Conservation (phyloP, 2,113 vertebrate genomes). For the Acrocephalus kingi region DNA sequence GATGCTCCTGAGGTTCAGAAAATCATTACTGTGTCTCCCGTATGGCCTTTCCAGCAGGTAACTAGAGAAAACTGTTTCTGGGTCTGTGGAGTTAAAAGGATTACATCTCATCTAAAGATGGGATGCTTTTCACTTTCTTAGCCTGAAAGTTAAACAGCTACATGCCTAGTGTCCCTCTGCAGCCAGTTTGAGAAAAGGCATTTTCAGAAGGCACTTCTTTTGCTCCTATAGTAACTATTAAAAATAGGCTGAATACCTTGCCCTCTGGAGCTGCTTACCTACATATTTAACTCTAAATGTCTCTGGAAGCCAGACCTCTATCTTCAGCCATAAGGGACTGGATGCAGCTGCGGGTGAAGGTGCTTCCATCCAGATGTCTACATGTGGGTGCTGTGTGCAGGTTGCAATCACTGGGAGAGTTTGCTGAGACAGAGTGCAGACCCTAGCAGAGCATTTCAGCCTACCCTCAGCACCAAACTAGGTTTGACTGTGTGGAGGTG, state of each 20-base stretch:
- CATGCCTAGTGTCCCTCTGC: not conserved
- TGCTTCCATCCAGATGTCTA: not conserved
- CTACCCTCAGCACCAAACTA: not conserved
- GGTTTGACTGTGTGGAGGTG: not conserved
- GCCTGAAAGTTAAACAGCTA: not conserved
- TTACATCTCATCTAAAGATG: not conserved
- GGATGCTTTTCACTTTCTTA: not conserved
- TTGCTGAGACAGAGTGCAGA: not conserved
- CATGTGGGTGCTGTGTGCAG: not conserved
- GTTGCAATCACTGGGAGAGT: not conserved
- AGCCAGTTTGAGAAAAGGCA: not conserved
- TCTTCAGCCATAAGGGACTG: not conserved
- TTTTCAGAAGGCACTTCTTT: not conserved
- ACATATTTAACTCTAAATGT: not conserved
- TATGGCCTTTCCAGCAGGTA: fast-evolving
- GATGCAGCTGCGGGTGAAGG: not conserved
- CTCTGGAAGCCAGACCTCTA: not conserved
- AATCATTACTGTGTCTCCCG: not conserved
- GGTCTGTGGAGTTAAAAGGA: not conserved
- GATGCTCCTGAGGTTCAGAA: not conserved
- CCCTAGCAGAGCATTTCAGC: not conserved
- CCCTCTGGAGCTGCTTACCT: not conserved
- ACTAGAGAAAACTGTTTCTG: not conserved
- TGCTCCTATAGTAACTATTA: not conserved
- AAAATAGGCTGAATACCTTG: not conserved